Evolutionary conservation across 1,140 invertebrate species (phyloP), one percentile per base, ranked within the genome.

Genomic region (Drosophila dunni): DNA sequence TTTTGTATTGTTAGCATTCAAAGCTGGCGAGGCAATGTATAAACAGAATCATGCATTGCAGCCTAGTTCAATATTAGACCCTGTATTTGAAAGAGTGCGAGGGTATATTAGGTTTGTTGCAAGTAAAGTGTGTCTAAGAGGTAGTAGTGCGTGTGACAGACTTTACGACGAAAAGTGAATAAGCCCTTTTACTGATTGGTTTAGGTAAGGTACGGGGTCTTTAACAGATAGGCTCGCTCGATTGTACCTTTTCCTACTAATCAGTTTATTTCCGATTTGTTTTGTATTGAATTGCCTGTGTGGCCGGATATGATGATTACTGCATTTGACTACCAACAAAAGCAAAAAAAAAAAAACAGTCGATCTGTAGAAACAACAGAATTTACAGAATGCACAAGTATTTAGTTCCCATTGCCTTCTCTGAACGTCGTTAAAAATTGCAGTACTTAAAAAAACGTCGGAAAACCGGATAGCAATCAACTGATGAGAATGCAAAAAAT

Each of bases 1-100:
- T 36, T 7, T 51, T 4, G 9, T 1, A 42, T 58, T 58, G 17
- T 29, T 66, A 15, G n/a, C 45, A 45, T 60, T 73, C 7, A 38
- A 53, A 54, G 70, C 11, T 64, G 67, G 33, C 64, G 46, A 53
- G 60, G 64, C 64, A 54, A 62, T 69, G 71, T 74, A 65, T 57
- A 74, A 42, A 62, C 65, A 68, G 65, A 69, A 69, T 15, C 56
- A 57, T 34, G 36, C 13, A 56, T 17, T 58, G 33, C 15, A 70
- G 40, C 53, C 33, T 13, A 38, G 24, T 29, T 29, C 6, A 29
- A 5, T 29, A 5, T 4, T 29, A 29, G 24, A 4, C 24, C 24
- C 24, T 29, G 24, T 29, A 29, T 6, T 6, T 29, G 24, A 29
- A 29, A 5, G 24, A 20, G 0, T 20, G 17, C 17, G 17, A 20